These are phyloP conservation scores for Nothura maculosa DNA, from an alignment of 2,797 vertebrate species.

Conservation along the genomic window DNA sequence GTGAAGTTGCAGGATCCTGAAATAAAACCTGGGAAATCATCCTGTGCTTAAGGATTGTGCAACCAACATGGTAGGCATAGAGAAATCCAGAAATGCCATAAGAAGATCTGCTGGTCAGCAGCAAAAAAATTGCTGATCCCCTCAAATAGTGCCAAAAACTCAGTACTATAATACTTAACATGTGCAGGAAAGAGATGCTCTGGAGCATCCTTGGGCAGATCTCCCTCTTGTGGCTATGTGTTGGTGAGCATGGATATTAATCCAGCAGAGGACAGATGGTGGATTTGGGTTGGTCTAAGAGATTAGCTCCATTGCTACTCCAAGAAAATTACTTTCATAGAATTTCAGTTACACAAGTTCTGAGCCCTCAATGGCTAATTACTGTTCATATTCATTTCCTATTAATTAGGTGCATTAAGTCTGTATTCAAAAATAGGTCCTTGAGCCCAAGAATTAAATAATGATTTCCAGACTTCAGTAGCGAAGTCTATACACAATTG, in stretches of 20 bases:
- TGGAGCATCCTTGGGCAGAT: not conserved
- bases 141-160: not conserved
- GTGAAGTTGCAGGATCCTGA: not conserved
- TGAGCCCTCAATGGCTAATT: not conserved
- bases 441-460: not conserved
- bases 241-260: not conserved
- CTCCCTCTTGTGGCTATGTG: not conserved
- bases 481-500: not conserved
- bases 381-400: not conserved
- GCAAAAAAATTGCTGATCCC: not conserved
- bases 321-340: not conserved
- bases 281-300: not conserved
- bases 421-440: not conserved
- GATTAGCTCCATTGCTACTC: not conserved
- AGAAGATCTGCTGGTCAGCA: not conserved
- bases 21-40: not conserved
- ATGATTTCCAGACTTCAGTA: not conserved
- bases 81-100: rapidly evolving
- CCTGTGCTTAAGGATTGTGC: not conserved
- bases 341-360: not conserved
- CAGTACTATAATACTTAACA: not conserved
- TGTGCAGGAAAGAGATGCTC: not conserved
- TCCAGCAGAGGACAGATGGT: not conserved
- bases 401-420: not conserved
- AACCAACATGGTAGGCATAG: not conserved